A percentile compares a stretch with the other conserved stretches of the same genome.
phyloP scores from a whole-genome alignment of 2,113 vertebrate genomes.

The Neolamprologus toae region DNA sequence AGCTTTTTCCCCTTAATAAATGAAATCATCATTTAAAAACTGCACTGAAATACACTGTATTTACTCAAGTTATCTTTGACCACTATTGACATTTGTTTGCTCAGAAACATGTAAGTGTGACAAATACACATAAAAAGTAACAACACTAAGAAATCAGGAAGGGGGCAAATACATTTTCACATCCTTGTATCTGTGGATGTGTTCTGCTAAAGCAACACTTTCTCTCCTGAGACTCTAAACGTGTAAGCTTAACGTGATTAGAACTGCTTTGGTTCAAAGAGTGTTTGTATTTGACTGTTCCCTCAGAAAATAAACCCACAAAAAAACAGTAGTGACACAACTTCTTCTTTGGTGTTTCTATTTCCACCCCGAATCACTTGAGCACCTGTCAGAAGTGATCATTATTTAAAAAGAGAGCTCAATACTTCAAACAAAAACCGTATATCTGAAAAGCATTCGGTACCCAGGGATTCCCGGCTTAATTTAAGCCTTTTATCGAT shows the following conservation, averaged over 20 bases:
- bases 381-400: neutral
- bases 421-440: neutral
- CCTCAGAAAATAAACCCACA: neutral
- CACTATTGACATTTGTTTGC: neutral
- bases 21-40: neutral
- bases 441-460: neutral
- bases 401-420: neutral
- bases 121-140: neutral
- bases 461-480: neutral
- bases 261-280: neutral
- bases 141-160: neutral
- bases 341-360: neutral
- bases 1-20: neutral
- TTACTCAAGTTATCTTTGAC: neutral
- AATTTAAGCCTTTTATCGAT: constrained; percentile 22
- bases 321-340: neutral
- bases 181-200: neutral
- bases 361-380: neutral
- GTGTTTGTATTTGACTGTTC: neutral
- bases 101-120: neutral
- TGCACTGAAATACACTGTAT: neutral
- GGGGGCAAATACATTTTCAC: neutral
- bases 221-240: neutral
- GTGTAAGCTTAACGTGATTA: neutral
- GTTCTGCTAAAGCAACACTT: neutral